A percentile compares a stretch with the other conserved stretches of the same genome.
Evolutionary conservation across 2,797 vertebrate genomes (phyloP).

Genomic region (Gadopsis marmoratus): DNA sequence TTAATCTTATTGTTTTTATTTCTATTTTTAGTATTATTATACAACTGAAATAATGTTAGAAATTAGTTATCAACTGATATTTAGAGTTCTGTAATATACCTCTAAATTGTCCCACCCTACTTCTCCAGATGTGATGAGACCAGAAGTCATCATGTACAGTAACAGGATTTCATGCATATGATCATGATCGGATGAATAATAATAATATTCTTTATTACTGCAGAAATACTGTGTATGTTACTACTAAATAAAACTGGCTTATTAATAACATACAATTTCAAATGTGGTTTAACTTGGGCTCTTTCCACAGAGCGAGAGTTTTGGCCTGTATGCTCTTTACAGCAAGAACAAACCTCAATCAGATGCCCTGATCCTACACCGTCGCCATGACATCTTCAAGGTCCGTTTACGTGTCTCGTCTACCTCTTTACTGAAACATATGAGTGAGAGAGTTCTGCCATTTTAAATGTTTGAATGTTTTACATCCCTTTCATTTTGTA

Average conservation of each 20-base stretch:
- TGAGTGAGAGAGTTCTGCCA: neutral
- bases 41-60: neutral
- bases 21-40: neutral
- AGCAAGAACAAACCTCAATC: conserved; percentile 90
- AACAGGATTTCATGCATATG: neutral
- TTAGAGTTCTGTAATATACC: neutral
- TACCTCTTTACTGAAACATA: neutral
- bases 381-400: conserved; percentile 87
- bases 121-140: neutral
- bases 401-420: conserved; percentile 60
- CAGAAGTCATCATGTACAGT: neutral
- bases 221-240: neutral
- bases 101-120: neutral
- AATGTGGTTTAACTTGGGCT: neutral
- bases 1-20: neutral
- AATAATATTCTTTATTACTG: neutral
- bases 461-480: neutral
- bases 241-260: neutral
- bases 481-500: neutral
- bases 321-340: conserved; percentile 89
- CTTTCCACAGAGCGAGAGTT: conserved; percentile 82
- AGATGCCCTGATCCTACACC: conserved; percentile 84
- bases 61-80: neutral
- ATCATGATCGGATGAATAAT: neutral
- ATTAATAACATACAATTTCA: neutral